phyloP scores from a whole-genome alignment of 2,797 vertebrate genomes.

The Geotrypetes seraphini region DNA sequence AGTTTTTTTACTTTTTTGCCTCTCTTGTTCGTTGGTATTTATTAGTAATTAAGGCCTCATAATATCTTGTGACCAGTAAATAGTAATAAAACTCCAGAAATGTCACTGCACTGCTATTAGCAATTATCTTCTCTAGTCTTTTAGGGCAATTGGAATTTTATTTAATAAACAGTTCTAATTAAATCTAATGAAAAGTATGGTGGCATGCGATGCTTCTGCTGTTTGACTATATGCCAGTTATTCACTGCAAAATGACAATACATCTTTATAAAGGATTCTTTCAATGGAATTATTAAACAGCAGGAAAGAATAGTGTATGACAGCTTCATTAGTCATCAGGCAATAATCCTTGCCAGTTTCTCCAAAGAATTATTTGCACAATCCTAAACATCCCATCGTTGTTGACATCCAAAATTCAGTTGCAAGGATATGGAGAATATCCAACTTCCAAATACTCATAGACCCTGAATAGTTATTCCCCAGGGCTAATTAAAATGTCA shows the following conservation, averaged over 20 bases:
- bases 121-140: conserved; percentile 27
- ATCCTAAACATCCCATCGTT: conserved; percentile 28
- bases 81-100: too few species aligned
- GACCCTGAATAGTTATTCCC: not conserved
- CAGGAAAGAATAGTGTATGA: conserved; percentile 41
- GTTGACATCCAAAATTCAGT: conserved; percentile 18
- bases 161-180: conserved; percentile 19
- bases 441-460: conserved; percentile 14
- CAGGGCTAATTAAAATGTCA: conserved; percentile 3
- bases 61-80: too few species aligned
- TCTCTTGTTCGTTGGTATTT: too few species aligned
- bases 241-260: conserved; percentile 23
- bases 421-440: conserved; percentile 10
- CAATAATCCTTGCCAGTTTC: conserved; percentile 43
- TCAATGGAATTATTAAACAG: conserved; percentile 46
- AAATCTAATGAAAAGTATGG: conserved; percentile 43
- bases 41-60: too few species aligned
- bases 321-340: conserved; percentile 54
- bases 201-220: conserved; percentile 30
- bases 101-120: conserved; percentile 19
- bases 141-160: conserved; percentile 44
- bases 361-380: conserved; percentile 47
- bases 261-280: conserved; percentile 47
- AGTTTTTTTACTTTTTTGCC: too few species aligned
- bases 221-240: conserved; percentile 44